These are phyloP conservation scores for Mesembrinibis cayennensis DNA, from an alignment of 2,113 vertebrate species.

Conservation along the genomic window DNA sequence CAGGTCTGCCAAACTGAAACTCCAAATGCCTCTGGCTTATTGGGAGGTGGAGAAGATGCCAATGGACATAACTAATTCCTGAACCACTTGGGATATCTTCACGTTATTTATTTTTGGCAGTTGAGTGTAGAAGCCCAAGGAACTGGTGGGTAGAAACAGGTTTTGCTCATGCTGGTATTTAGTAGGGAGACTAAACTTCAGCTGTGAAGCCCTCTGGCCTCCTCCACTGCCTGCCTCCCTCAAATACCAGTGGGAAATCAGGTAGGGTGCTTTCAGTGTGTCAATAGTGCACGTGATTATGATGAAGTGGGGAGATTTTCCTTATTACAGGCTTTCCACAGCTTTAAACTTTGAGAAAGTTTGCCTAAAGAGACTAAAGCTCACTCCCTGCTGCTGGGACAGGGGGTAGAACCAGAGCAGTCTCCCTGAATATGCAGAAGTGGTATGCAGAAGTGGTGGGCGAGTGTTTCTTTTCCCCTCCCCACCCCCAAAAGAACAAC, in stretches of 20 bases:
- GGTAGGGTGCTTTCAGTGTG: neutral
- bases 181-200: neutral
- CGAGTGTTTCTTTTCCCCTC: neutral
- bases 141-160: neutral
- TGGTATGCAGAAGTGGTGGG: neutral
- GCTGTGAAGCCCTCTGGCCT: neutral
- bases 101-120: neutral
- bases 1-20: neutral
- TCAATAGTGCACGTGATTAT: rapidly evolving
- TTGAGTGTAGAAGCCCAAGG: neutral
- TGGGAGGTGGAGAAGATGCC: neutral
- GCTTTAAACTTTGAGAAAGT: neutral
- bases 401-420: neutral
- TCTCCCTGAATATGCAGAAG: neutral
- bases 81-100: neutral
- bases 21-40: neutral
- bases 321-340: neutral
- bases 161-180: neutral
- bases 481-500: neutral
- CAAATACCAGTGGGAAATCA: neutral
- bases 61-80: neutral
- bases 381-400: neutral
- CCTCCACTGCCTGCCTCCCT: neutral
- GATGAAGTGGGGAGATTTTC: neutral
- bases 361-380: neutral